Base-by-base conservation (phyloP, 2,888 invertebrate genomes). In the Zhuqinia jingwanae region DNA sequence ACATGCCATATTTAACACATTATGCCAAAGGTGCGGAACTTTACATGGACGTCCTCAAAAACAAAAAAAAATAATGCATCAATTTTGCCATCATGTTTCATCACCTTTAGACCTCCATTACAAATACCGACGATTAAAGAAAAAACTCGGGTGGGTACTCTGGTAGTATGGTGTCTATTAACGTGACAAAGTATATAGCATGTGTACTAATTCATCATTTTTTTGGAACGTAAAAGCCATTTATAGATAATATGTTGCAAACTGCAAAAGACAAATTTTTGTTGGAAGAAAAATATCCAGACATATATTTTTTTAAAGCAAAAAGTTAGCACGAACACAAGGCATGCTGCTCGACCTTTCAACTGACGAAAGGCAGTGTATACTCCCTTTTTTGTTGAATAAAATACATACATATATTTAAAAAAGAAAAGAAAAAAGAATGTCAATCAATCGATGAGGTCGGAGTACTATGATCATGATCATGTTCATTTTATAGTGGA, bases 301-400 rank as follows among this genome's bases (percentile, higher is more conserved):
- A 50, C 22, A 68, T 42, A 68, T 13, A 42, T 42, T 27, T 56
- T n/a, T n/a, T n/a, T n/a, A n/a, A n/a, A n/a, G n/a, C 56, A 77
- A 53, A 56, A 53, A 36, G 10, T n/a, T 78, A 60, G n/a, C 84
- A 85, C 60, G 77, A 85, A 27, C 78, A 78, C 70, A 50, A 56
- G 70, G 78, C 70, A 85, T 78, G 70, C 2, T 36, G 36, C 8
- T 68, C 45, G 84, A 84, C 77, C 76, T 77, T 84, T 82, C 70
- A 63, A 75, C 58, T 17, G 60, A 47, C 47, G 47, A 50, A 25
- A 50, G 47, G 27, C 36, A 25, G 42, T 58, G 50, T n/a, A 20
- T 25, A 45, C 45, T 47, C 50, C 70, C 15, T 27, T 6, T 50
- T 36, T 42, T n/a, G n/a, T n/a, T 2, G 15, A 50, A 2, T n/a